These are phyloP conservation scores for Cenopis cana DNA, from an alignment of 2,888 invertebrate species.

Conservation along the genomic window DNA sequence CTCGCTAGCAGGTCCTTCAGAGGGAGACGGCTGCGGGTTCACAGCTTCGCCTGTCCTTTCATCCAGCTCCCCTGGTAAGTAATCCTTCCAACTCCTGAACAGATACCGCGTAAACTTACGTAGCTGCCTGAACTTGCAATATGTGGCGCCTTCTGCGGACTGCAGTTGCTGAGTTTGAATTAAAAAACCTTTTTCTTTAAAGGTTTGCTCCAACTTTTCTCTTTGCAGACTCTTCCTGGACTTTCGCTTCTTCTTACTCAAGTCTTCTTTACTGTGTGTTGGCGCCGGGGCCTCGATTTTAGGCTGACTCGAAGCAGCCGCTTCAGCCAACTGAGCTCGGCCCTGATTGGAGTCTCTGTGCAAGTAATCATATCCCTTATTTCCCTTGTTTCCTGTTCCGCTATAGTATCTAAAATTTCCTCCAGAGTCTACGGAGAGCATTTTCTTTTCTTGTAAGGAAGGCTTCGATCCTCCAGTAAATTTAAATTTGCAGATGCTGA, in stretches of 20 bases:
- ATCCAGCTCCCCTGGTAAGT: slow-evolving; percentile 91
- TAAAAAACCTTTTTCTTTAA: slow-evolving; percentile 96
- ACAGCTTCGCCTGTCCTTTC: slow-evolving; percentile 55
- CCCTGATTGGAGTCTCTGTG: slow-evolving; percentile 88
- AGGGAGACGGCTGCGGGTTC: slow-evolving; percentile 46
- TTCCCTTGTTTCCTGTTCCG: slow-evolving; percentile 92
- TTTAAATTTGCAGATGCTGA: slow-evolving; percentile 96
- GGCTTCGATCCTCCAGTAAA: slow-evolving; percentile 97
- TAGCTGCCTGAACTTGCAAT: slow-evolving; percentile 96
- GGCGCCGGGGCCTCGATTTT: slow-evolving; percentile 51
- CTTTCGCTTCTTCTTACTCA: slow-evolving; percentile 88
- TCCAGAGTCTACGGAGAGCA: slow-evolving; percentile 95
- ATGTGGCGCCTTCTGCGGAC: slow-evolving; percentile 96
- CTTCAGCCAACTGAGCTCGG: slow-evolving; percentile 58
- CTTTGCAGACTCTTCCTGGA: slow-evolving; percentile 93
- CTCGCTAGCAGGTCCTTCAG: slow-evolving; percentile 56
- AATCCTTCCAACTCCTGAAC: slow-evolving; percentile 97
- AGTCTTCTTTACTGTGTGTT: slow-evolving; percentile 66
- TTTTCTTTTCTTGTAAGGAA: slow-evolving; percentile 95
- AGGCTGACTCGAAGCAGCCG: slow-evolving; percentile 56
- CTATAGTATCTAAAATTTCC: slow-evolving; percentile 95
- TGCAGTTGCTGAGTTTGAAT: slow-evolving; percentile 97
- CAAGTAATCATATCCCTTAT: slow-evolving; percentile 92
- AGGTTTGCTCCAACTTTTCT: slow-evolving; percentile 95
- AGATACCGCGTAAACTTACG: slow-evolving; percentile 96